phyloP scores from a whole-genome alignment of 2,888 invertebrate genomes.

The Philhelius pedissequus region DNA sequence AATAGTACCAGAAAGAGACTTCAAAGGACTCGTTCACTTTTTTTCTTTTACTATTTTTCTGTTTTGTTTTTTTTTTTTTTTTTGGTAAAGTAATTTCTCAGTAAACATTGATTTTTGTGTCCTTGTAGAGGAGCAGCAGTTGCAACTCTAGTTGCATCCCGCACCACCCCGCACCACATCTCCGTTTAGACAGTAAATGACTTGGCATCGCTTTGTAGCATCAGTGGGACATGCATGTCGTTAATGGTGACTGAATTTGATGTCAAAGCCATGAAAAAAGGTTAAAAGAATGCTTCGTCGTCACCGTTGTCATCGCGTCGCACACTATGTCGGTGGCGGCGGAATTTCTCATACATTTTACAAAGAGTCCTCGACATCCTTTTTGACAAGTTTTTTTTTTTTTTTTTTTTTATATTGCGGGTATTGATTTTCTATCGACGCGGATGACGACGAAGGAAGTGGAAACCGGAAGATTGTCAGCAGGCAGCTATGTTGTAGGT shows the following conservation, averaged over 20 bases:
- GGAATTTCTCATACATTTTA: constrained; percentile 27
- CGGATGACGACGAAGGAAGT: neutral
- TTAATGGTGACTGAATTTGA: constrained; percentile 61
- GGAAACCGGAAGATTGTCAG: neutral
- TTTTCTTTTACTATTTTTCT: constrained; percentile 25
- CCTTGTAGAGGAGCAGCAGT: constrained; percentile 27
- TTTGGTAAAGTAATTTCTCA: constrained; percentile 63
- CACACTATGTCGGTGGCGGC: neutral
- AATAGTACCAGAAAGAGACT: constrained; percentile 51
- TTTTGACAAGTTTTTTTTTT: constrained; percentile 46
- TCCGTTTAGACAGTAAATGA: constrained; percentile 48
- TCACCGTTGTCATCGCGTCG: neutral
- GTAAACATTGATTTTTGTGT: constrained; percentile 65
- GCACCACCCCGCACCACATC: neutral
- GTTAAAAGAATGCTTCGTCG: constrained; percentile 40
- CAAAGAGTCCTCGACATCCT: constrained; percentile 59
- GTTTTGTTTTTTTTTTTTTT: neutral
- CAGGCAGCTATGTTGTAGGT: neutral
- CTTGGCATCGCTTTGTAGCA: constrained; percentile 60
- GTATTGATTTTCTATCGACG: constrained; percentile 66
- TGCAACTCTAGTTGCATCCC: constrained; percentile 15
- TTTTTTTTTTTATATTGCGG: constrained; percentile 67
- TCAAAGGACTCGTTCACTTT: constrained; percentile 66
- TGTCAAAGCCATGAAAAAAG: constrained; percentile 56
- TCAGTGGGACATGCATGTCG: constrained; percentile 52